phyloP scores from a whole-genome alignment of 2,888 invertebrate species.

The Xylota sylvarum region DNA sequence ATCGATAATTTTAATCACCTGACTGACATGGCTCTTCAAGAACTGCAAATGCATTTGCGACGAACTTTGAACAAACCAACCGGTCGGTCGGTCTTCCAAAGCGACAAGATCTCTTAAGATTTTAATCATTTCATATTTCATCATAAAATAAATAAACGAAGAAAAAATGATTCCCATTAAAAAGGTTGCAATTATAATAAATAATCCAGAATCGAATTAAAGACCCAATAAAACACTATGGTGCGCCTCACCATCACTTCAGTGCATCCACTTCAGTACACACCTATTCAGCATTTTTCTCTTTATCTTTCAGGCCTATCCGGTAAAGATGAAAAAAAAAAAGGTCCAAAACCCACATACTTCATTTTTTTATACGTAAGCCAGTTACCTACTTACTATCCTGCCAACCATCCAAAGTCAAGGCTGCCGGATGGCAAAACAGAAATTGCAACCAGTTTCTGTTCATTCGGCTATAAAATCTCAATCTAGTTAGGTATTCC shows the following conservation, averaged over 20 bases:
- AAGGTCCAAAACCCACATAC: conserved; percentile 28
- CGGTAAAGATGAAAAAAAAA: not conserved
- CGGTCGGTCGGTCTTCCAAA: not conserved
- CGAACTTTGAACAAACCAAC: not conserved
- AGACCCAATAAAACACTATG: conserved; percentile 5
- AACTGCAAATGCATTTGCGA: not conserved
- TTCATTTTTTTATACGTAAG: conserved; percentile 51
- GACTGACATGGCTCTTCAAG: not conserved
- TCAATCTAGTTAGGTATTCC: conserved; percentile 45
- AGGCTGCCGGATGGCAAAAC: conserved; percentile 69
- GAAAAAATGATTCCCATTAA: not conserved
- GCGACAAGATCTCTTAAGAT: conserved; percentile 8
- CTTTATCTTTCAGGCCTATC: not conserved
- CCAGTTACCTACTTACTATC: conserved; percentile 74
- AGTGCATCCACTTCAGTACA: conserved; percentile 8
- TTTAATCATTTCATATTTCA: not conserved
- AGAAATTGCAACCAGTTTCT: conserved; percentile 67
- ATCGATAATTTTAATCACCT: conserved; percentile 6
- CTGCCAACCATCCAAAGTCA: conserved; percentile 70
- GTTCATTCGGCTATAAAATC: conserved; percentile 63
- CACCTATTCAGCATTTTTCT: conserved; percentile 1
- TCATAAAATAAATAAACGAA: not conserved
- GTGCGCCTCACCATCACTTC: not conserved
- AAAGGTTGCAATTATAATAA: conserved; percentile 4
- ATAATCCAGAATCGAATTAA: conserved; percentile 17